Evolutionary conservation across 1,140 invertebrate genomes (phyloP).

Genomic region (Spodoptera frugiperda): DNA sequence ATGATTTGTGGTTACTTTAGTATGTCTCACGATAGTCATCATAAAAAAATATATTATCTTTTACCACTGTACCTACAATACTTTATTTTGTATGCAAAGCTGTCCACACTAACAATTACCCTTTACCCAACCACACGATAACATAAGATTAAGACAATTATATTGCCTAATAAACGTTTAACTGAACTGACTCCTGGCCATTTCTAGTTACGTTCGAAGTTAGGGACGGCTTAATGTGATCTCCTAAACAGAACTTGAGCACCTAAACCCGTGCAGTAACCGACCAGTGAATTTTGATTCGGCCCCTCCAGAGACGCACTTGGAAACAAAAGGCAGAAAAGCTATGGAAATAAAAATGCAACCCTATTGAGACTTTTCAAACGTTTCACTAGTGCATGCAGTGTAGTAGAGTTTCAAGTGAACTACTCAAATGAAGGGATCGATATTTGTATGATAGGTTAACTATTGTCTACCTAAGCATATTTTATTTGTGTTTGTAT

Average conservation of each 20-base stretch:
- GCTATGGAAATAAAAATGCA: constrained; percentile 5
- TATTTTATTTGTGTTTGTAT: too few relatives aligned
- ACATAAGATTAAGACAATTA: constrained; percentile 6
- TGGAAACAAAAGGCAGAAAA: not conserved
- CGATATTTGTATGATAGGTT: not conserved
- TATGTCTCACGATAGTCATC: too few relatives aligned
- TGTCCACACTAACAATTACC: not conserved
- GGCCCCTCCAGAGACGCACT: constrained; percentile 9
- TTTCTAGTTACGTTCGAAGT: constrained; percentile 31
- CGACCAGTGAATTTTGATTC: constrained; percentile 42
- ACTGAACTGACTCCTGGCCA: constrained; percentile 12
- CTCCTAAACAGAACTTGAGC: constrained; percentile 24
- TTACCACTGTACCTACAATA: too few relatives aligned
- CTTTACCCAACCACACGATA: not conserved
- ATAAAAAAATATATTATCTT: too few relatives aligned
- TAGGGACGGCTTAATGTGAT: constrained; percentile 35
- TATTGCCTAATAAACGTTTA: constrained; percentile 28
- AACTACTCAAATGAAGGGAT: too few relatives aligned
- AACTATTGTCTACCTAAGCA: too few relatives aligned
- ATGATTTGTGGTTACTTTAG: too few relatives aligned
- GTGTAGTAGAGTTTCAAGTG: too few relatives aligned
- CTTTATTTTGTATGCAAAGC: too few relatives aligned
- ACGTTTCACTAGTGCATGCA: too few relatives aligned
- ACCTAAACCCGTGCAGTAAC: constrained; percentile 26
- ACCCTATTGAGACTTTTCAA: too few relatives aligned